phyloP scores from a whole-genome alignment of 1,140 invertebrate species.

The Lamellibrachia luymesi region DNA sequence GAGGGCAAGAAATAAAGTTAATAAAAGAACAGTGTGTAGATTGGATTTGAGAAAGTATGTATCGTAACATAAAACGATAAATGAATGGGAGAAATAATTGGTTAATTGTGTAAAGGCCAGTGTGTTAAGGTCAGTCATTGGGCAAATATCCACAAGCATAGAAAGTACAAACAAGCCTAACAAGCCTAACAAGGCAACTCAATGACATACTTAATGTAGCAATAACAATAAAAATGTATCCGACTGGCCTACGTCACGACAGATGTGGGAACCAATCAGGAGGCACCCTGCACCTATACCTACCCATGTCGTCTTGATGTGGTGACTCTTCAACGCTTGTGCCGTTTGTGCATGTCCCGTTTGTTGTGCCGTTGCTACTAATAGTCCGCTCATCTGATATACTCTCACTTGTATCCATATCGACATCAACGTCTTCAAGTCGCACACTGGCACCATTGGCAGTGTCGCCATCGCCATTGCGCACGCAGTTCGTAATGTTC shows the following conservation, averaged over 20 bases:
- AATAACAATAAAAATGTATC: too few relatives aligned
- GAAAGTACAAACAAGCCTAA: neutral
- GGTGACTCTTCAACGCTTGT: constrained; percentile 53
- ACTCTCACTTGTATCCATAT: constrained; percentile 60
- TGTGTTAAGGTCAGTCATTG: neutral
- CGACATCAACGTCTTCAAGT: constrained; percentile 60
- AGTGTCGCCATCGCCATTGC: constrained; percentile 43
- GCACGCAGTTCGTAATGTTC: constrained; percentile 60
- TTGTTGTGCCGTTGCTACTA: constrained; percentile 64
- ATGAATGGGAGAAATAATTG: neutral
- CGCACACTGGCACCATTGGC: constrained; percentile 14
- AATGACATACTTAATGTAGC: too few relatives aligned
- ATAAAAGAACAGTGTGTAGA: neutral
- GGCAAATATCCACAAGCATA: neutral
- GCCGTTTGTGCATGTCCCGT: constrained; percentile 62
- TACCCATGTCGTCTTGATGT: constrained; percentile 54
- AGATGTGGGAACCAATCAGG: neutral
- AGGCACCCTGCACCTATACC: constrained; percentile 22
- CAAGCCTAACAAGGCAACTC: neutral
- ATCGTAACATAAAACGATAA: neutral
- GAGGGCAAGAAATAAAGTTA: too few relatives aligned
- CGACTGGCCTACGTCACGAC: neutral
- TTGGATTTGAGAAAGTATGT: neutral
- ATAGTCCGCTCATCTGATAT: constrained; percentile 16
- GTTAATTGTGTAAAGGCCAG: neutral